Base-by-base conservation (phyloP, 2,888 invertebrate species). In the Pogonocherus hispidulus region DNA sequence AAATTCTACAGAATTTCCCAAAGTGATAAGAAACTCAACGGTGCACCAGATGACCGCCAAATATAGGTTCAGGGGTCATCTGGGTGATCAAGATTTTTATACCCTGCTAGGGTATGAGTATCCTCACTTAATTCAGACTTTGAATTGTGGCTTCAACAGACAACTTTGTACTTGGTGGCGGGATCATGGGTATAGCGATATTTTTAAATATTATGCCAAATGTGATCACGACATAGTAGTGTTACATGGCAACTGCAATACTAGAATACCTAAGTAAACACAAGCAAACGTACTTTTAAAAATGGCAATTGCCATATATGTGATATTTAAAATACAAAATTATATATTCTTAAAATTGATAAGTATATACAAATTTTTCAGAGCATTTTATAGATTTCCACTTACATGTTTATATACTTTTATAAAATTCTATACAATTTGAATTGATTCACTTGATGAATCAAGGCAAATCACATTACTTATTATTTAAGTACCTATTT, bases 1-100 rank as follows among this genome's bases (percentile, higher is more conserved):
- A 70, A 84, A 87, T 59, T 93, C 93, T 0, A 80, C 84, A 23
- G 81, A 88, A 14, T 94, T 92, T 78, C 86, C 88, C 70, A 84
- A 87, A 51, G 86, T 91, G 54, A 84, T 91, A 16, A 86, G 86
- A 23, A 87, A 87, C 60, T 82, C 86, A 14, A 87, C 86, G 75
- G 88, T 92, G 0, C 84, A 87, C 54, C 84, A 85, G 63, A 85
- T 91, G 77, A 87, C 89, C 1, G 80, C 87, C 22, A 91, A 91
- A 81, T 92, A 91, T 83, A 86, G 86, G 52, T 92, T 92, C 80
- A 71, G 89, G 82, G 92, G 93, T 1, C 93, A 94, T 83, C 87
- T 95, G 23, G 94, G 94, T 0, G 94, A 95, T 84, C 94, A 95
- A 84, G 94, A 94, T 85, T 93, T 93, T 84, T 94, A 92, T 81